These are phyloP conservation scores for Lacerta viridis DNA, from an alignment of 2,797 vertebrate genomes.

Conservation along the genomic window DNA sequence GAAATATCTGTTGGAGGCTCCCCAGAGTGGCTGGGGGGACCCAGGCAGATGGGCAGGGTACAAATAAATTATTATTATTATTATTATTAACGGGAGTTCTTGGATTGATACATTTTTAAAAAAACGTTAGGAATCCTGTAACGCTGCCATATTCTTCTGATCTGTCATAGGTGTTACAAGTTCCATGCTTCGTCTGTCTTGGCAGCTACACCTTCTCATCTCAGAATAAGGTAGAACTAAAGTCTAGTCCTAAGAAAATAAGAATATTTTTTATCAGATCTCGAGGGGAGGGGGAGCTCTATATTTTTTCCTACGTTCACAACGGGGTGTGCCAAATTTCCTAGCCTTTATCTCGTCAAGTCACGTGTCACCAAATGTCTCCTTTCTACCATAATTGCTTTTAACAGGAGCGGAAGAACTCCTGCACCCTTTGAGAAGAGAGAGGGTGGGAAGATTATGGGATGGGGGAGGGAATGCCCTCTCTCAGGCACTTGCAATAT, in stretches of 20 bases:
- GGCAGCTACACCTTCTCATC: not conserved
- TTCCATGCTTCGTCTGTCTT: slow-evolving; percentile 15
- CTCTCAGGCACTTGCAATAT: not conserved
- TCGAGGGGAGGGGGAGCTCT: not conserved
- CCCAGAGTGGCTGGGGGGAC: too few relatives aligned
- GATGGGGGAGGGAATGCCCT: not conserved
- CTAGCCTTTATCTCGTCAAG: slow-evolving; percentile 20
- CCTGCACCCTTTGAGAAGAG: not conserved
- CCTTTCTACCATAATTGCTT: not conserved
- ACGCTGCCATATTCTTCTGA: not conserved
- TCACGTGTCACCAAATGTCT: not conserved
- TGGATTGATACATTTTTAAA: slow-evolving; percentile 1
- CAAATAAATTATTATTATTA: too few relatives aligned
- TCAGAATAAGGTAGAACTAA: slow-evolving; percentile 15
- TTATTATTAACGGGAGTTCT: not conserved
- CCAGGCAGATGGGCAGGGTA: too few relatives aligned
- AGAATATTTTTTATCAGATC: not conserved
- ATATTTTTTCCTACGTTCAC: not conserved
- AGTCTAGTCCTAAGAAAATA: not conserved
- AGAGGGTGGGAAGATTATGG: not conserved
- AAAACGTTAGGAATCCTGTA: not conserved
- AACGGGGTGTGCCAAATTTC: slow-evolving; percentile 19
- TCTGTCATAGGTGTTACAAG: slow-evolving; percentile 18
- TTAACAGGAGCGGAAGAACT: not conserved
- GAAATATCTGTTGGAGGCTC: too few relatives aligned